Evolutionary conservation across 2,888 invertebrate genomes (phyloP).

Genomic region (Antitype chi): DNA sequence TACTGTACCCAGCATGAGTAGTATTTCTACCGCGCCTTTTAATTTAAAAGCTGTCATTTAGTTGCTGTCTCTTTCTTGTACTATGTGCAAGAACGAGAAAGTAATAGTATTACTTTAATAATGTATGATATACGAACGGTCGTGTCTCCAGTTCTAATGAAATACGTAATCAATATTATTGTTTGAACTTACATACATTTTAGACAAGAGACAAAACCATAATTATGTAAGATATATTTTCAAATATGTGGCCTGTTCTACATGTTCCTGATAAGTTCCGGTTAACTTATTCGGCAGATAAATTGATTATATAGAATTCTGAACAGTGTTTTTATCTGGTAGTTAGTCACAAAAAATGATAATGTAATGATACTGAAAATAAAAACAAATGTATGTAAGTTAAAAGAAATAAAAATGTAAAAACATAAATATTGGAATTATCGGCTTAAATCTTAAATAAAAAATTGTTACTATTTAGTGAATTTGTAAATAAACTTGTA

Average conservation of each 20-base stretch:
- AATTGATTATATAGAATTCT: background rate
- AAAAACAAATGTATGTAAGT: conserved; percentile 22
- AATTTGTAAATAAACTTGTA: conserved; percentile 64
- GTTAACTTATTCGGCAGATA: background rate
- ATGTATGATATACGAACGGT: conserved; percentile 26
- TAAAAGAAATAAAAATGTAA: conserved; percentile 20
- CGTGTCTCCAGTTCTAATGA: conserved; percentile 20
- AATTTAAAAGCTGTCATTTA: background rate
- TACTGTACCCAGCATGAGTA: background rate
- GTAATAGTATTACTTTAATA: background rate
- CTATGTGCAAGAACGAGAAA: background rate
- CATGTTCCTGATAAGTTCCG: background rate
- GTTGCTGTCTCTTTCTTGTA: background rate
- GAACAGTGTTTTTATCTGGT: background rate
- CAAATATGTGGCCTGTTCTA: too few relatives aligned
- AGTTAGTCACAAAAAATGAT: background rate
- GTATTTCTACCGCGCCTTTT: background rate
- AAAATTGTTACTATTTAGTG: conserved; percentile 37
- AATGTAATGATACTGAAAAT: too few relatives aligned
- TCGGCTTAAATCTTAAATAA: conserved; percentile 63
- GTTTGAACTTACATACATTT: conserved; percentile 39
- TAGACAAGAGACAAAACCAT: background rate
- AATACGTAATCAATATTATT: conserved; percentile 7
- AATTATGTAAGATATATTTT: background rate
- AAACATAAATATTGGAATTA: conserved; percentile 16